These are phyloP conservation scores for Stenotaenia linearis DNA, from an alignment of 2,888 invertebrate species.

Conservation along the genomic window DNA sequence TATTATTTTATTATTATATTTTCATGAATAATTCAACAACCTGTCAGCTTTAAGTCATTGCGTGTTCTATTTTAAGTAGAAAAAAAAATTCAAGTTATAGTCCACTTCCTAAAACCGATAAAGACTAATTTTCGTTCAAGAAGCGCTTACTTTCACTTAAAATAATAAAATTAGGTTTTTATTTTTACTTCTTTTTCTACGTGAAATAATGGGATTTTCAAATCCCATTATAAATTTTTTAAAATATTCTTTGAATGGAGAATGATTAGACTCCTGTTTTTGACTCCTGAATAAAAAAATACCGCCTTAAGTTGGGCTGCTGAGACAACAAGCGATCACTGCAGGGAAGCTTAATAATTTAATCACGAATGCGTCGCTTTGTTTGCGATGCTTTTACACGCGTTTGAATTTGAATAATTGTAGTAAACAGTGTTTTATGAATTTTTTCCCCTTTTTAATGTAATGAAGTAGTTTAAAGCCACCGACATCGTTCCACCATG, in stretches of 20 bases:
- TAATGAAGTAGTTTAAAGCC: neutral
- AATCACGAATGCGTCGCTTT: neutral
- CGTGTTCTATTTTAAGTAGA: neutral
- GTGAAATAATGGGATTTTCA: no score
- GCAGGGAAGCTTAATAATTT: neutral
- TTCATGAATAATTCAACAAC: neutral
- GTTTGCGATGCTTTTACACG: neutral
- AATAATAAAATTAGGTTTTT: no score
- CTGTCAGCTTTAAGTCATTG: neutral
- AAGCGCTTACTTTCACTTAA: neutral
- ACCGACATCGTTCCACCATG: neutral
- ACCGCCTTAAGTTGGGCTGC: neutral
- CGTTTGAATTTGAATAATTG: neutral
- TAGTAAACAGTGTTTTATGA: neutral
- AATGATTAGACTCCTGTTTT: neutral
- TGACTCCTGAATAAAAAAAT: neutral
- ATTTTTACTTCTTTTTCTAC: no score
- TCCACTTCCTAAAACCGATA: neutral
- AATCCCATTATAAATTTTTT: no score
- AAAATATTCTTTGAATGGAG: no score
- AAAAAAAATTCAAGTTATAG: neutral
- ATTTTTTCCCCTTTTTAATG: neutral
- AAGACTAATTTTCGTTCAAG: neutral
- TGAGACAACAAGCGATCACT: neutral
- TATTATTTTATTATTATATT: neutral